Evolutionary conservation across 2,113 vertebrate species (phyloP).

Genomic region (Notiomystis cincta): DNA sequence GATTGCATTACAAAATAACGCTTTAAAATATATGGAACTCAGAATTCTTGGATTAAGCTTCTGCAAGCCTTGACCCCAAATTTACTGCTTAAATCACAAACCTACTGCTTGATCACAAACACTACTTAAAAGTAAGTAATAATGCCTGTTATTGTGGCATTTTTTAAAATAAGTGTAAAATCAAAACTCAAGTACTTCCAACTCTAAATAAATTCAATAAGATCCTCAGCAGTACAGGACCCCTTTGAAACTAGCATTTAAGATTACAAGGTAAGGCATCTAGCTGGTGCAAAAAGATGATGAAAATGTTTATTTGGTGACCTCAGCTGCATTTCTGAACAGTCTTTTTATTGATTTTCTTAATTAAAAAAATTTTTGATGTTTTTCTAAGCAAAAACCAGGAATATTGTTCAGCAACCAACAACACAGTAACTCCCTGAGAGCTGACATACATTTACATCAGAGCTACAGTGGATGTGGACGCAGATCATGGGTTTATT

Average conservation of each 20-base stretch:
- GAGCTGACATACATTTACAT: neutral
- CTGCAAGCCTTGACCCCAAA: neutral
- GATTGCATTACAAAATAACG: neutral
- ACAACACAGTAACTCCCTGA: neutral
- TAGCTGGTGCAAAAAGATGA: neutral
- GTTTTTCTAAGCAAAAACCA: neutral
- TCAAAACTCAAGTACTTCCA: neutral
- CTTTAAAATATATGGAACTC: neutral
- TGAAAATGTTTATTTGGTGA: neutral
- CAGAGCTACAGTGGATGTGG: neutral
- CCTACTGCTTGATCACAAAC: neutral
- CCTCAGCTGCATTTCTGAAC: neutral
- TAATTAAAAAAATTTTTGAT: neutral
- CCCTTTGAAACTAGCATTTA: neutral
- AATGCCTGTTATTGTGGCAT: neutral
- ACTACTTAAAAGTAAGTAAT: neutral
- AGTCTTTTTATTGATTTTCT: neutral
- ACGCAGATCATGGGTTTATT: neutral
- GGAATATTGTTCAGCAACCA: neutral
- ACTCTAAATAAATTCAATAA: neutral
- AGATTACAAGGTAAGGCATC: neutral
- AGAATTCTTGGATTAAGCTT: neutral
- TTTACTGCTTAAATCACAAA: neutral
- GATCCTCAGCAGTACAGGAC: neutral
- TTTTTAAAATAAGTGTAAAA: neutral